These are phyloP conservation scores for Tragelaphus scriptus DNA, from an alignment of 2,113 vertebrate species.

Conservation along the genomic window DNA sequence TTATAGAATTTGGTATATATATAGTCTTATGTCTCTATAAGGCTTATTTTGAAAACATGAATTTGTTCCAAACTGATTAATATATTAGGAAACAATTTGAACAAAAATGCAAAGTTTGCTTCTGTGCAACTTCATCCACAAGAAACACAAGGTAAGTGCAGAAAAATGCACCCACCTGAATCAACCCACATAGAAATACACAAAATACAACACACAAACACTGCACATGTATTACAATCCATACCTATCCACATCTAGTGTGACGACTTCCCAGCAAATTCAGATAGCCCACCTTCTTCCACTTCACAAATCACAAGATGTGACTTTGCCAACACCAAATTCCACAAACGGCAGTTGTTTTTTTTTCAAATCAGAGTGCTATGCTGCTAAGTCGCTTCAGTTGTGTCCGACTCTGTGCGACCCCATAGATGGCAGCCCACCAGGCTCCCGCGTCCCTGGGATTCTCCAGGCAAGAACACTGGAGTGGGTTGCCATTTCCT, in stretches of 20 bases:
- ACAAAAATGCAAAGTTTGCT: not conserved
- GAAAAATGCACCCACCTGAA: not conserved
- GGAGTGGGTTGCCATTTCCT: too few species aligned
- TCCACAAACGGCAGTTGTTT: not conserved
- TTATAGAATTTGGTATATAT: not conserved
- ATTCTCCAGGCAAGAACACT: too few species aligned
- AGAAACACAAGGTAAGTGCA: not conserved
- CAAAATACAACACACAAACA: not conserved
- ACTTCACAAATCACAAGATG: not conserved
- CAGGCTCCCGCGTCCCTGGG: too few species aligned
- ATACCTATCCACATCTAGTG: not conserved
- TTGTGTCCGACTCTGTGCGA: too few species aligned
- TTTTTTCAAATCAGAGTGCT: not conserved
- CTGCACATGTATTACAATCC: not conserved
- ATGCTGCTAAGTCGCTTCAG: too few species aligned
- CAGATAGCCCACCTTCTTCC: not conserved
- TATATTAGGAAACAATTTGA: not conserved
- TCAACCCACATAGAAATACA: not conserved
- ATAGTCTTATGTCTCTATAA: not conserved
- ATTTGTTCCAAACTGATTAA: not conserved
- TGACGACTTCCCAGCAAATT: not conserved
- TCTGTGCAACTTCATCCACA: not conserved
- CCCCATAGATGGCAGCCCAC: too few species aligned
- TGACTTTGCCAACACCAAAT: not conserved
- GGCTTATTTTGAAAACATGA: conserved; percentile 14